Base-by-base conservation (phyloP, 1,140 invertebrate genomes). In the Monomorium pharaonis region DNA sequence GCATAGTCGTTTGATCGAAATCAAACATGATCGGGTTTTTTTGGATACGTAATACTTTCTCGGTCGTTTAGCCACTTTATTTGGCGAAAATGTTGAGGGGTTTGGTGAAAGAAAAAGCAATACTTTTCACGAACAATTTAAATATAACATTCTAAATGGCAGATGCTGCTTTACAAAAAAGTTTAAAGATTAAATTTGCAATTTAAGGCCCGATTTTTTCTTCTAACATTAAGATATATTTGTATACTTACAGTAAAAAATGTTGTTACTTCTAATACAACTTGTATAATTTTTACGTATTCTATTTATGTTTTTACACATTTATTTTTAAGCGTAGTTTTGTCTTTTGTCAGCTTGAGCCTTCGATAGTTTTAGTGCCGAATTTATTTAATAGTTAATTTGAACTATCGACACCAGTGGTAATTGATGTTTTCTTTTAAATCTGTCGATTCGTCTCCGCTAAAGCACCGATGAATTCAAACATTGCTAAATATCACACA, bases 1-100 rank as follows among this genome's bases (percentile, higher is more conserved):
- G 44, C 67, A 16, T 67, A 65, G 21, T 56, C 63, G 47, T 10
- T 70, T 30, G 49, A 78, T 65, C 33, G 21, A 42, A 80, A 56
- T 80, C 18, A 33, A 7, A 67, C 33, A 51, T 42, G 65, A 56
- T 81, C 3, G 49, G 21, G 5, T 70, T 67, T 69, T 42, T 67
- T 69, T 42, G 58, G 16, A 54, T 72, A 67, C 21, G 16, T 72
- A 69, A 81, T 16, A 33, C 24, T 81, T 62, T 16, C 21, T 14
- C 3, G 16, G 9, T 42, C 10, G 30, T 69, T 81, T 9, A 30
- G 27, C n/a, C 16, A 24, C n/a, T 69, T 7, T 27, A 30, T 81
- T 27, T 70, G 16, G 4, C 1, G n/a, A 67, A 78, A 78, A 49
- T 69, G 16, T 69, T 30, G 62, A 49, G 16, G 24, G 47, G 21